Percentiles rank a stretch among this genome's conserved stretches.
Evolutionary conservation across 64 coral and sea anemone genomes (phyloP).

Genomic region (Anthopleura sola): DNA sequence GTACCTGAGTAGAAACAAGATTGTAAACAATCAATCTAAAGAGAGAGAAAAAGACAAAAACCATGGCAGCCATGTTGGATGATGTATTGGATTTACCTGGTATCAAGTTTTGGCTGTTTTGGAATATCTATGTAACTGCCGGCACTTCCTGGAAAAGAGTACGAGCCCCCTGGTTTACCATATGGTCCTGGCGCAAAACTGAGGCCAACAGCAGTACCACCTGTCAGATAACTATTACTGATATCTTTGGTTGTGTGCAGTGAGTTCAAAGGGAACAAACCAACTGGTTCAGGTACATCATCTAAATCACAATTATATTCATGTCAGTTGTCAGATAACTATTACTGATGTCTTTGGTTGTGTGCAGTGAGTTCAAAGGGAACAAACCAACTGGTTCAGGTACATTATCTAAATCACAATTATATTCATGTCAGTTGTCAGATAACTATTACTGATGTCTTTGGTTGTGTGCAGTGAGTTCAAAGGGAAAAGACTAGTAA

Average conservation of each 20-base stretch:
- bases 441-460: conserved; percentile 27
- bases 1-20: too few relatives aligned
- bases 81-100: not conserved
- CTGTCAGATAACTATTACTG: conserved; percentile 39
- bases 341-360: conserved; percentile 27
- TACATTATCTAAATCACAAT: not conserved
- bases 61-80: too few relatives aligned
- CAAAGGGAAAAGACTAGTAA: not conserved
- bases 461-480: conserved; percentile 19
- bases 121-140: conserved; percentile 47
- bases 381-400: conserved; percentile 35
- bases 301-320: not conserved
- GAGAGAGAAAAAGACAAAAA: too few relatives aligned
- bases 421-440: not conserved
- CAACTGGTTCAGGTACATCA: conserved; percentile 23
- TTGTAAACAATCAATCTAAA: too few relatives aligned
- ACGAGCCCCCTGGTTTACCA: conserved; percentile 37
- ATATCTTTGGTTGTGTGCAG: too few relatives aligned
- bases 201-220: conserved; percentile 35
- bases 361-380: conserved; percentile 33
- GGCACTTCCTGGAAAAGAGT: conserved; percentile 41
- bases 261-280: conserved; percentile 34
- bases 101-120: not conserved
- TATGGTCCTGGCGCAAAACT: conserved; percentile 38
- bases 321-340: too few relatives aligned